A percentile compares a stretch with the other conserved stretches of the same genome.
Evolutionary conservation across 2,888 invertebrate genomes (phyloP).

Genomic region (Allacma fusca): DNA sequence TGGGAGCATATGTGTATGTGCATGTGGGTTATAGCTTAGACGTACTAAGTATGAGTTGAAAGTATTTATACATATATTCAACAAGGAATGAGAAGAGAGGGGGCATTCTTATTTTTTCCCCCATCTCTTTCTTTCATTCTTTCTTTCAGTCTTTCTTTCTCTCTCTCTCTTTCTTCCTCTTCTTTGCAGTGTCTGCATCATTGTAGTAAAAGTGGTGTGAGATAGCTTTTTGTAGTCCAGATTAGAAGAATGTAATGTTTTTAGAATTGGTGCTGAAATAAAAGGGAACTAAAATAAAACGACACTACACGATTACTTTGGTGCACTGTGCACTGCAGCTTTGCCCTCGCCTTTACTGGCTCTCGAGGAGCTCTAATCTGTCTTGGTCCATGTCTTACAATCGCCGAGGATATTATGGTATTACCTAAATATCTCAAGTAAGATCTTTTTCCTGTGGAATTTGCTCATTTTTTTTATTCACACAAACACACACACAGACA

Average conservation of each 20-base stretch:
- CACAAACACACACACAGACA: neutral
- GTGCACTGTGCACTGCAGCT: neutral
- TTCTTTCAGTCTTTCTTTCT: conserved; percentile 4
- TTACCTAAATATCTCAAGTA: neutral
- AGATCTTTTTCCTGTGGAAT: neutral
- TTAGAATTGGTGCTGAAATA: conserved; percentile 19
- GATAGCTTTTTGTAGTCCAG: neutral
- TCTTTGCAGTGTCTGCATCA: neutral
- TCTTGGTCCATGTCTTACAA: conserved; percentile 9
- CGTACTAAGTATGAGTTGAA: neutral
- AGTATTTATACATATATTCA: too few species aligned
- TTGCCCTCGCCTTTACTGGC: neutral
- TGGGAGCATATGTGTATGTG: too few species aligned
- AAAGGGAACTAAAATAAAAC: conserved; percentile 17
- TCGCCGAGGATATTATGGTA: neutral
- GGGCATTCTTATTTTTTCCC: too few species aligned
- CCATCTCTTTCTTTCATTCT: too few species aligned
- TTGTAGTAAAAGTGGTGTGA: neutral
- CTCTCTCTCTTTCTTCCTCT: neutral
- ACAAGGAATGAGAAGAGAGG: too few species aligned
- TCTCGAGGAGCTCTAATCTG: neutral
- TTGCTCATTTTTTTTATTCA: neutral
- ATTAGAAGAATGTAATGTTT: conserved; percentile 7
- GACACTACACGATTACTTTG: conserved; percentile 2
- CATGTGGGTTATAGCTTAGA: too few species aligned